phyloP scores from a whole-genome alignment of 2,113 vertebrate species.

The Cyphomyrus discorhynchus region DNA sequence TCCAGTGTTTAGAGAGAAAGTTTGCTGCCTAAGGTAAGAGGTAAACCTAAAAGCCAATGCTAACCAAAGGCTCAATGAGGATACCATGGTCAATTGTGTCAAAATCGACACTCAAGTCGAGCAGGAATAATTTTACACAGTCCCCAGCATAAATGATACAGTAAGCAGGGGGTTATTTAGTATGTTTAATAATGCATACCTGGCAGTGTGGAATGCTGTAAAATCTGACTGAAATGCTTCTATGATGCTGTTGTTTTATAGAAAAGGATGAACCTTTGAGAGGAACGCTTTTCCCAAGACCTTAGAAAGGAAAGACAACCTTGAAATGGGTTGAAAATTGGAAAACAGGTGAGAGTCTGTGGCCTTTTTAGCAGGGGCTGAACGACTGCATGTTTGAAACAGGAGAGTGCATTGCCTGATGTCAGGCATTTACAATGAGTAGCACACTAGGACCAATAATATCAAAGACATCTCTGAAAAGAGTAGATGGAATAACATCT shows the following conservation, averaged over 20 bases:
- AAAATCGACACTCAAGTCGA: neutral
- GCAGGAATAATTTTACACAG: neutral
- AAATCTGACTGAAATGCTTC: neutral
- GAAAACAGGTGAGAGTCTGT: neutral
- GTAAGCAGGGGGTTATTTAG: neutral
- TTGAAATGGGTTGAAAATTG: neutral
- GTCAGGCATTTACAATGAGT: neutral
- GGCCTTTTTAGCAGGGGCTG: neutral
- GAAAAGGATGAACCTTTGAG: neutral
- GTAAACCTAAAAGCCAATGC: neutral
- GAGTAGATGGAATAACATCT: neutral
- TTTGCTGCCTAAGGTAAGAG: neutral
- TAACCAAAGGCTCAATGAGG: neutral
- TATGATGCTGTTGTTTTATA: neutral
- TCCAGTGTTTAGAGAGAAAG: neutral
- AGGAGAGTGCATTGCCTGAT: neutral
- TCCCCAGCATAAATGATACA: neutral
- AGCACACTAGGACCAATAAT: neutral
- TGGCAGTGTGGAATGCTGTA: neutral
- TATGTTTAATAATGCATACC: neutral
- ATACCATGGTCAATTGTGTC: neutral
- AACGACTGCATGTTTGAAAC: neutral
- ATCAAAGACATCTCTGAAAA: neutral
- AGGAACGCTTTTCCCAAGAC: neutral
- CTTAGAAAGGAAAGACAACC: neutral